These are phyloP conservation scores for Hexactinellida sp. DNA, from an alignment of 37 sponge, comb jelly and placozoan genomes.

Conservation along the genomic window DNA sequence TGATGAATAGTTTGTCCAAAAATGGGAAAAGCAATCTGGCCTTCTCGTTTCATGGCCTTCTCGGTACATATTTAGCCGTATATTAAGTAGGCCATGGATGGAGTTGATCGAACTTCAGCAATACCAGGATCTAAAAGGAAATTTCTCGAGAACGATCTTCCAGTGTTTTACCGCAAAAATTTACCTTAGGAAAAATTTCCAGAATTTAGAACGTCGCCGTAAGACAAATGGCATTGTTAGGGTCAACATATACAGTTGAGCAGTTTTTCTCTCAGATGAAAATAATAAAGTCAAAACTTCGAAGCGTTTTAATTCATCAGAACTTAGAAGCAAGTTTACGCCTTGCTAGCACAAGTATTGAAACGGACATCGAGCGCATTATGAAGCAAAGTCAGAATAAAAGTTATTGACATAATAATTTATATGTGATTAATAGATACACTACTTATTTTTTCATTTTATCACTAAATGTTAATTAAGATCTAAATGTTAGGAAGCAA, in stretches of 20 bases:
- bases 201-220: neutral
- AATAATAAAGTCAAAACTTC: neutral
- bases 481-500: too few species aligned
- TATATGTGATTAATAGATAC: too few species aligned
- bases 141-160: neutral
- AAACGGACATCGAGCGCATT: conserved; percentile 6
- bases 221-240: conserved; percentile 8
- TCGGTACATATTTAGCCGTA: too few species aligned
- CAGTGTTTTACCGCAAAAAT: neutral
- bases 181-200: neutral
- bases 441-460: too few species aligned
- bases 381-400: too few species aligned
- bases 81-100: too few species aligned
- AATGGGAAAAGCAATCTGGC: too few species aligned
- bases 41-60: too few species aligned
- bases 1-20: too few species aligned
- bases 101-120: conserved; percentile 15
- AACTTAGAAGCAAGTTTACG: conserved; percentile 13
- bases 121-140: neutral
- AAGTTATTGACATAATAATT: too few species aligned
- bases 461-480: too few species aligned
- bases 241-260: conserved; percentile 16
- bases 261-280: conserved; percentile 6
- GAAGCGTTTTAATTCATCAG: neutral
- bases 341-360: conserved; percentile 12